Evolutionary conservation across 2,888 invertebrate genomes (phyloP).

Genomic region (Cryptocephalus primarius): DNA sequence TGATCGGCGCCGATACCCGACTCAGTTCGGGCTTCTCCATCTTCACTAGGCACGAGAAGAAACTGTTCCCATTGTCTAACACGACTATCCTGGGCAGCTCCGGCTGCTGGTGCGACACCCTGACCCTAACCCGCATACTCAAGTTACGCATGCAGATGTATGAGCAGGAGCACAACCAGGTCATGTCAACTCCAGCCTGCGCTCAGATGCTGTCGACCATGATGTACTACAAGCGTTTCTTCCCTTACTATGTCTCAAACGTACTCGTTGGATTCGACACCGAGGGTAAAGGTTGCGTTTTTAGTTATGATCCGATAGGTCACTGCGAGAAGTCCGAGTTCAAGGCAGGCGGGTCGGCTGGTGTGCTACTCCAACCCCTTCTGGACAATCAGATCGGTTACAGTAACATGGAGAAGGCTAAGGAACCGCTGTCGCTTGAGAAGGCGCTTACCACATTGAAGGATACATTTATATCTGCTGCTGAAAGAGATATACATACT

Average conservation of each 20-base stretch:
- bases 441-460: conserved; percentile 77
- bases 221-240: conserved; percentile 93
- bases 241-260: conserved; percentile 95
- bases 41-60: conserved; percentile 78
- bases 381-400: conserved; percentile 92
- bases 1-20: conserved; percentile 92
- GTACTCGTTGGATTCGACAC: conserved; percentile 88
- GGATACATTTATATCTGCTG: conserved; percentile 95
- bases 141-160: conserved; percentile 90
- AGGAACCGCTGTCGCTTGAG: conserved; percentile 58
- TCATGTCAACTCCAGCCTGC: conserved; percentile 83
- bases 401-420: conserved; percentile 71
- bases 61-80: conserved; percentile 71
- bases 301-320: conserved; percentile 95
- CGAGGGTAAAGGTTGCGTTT: conserved; percentile 89
- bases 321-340: conserved; percentile 79
- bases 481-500: conserved; percentile 95
- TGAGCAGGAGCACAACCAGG: conserved; percentile 84
- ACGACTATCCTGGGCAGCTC: conserved; percentile 85
- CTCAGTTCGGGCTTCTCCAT: conserved; percentile 86
- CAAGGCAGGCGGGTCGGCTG: conserved; percentile 85
- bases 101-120: conserved; percentile 96
- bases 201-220: conserved; percentile 95
- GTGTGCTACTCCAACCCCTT: conserved; percentile 82
- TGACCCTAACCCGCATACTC: conserved; percentile 77